Conservation (phyloP, 2,113 vertebrate species). For the Carassius auratus region DNA sequence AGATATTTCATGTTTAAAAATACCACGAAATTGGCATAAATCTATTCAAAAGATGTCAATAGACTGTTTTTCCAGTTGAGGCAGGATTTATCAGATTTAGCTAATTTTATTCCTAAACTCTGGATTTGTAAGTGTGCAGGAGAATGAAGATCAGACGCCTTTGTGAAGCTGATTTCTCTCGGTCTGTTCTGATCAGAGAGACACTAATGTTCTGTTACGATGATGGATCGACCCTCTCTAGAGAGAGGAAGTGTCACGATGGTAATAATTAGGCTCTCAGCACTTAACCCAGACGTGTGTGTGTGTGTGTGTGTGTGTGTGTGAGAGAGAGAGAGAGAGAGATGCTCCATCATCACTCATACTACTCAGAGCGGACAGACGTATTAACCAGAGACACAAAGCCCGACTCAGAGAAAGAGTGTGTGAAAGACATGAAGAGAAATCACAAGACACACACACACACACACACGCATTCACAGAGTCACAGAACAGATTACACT, state of each 20-base stretch:
- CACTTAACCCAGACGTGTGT: not conserved
- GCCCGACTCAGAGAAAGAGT: not conserved
- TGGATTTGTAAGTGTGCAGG: not conserved
- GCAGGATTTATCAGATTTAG: not conserved
- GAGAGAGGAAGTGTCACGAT: conserved; percentile 71
- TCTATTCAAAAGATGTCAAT: not conserved
- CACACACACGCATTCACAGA: not conserved
- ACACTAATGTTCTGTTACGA: conserved; percentile 74
- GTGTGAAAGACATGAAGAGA: conserved; percentile 11
- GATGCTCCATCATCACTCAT: not conserved
- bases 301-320: not conserved
- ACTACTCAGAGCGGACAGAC: conserved; percentile 12
- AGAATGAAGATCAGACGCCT: not conserved
- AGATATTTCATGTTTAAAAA: not conserved
- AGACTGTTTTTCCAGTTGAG: not conserved
- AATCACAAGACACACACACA: not conserved
- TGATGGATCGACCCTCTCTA: conserved; percentile 74
- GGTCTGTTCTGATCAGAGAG: conserved; percentile 57
- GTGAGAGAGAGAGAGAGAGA: not conserved
- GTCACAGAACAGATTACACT: not conserved
- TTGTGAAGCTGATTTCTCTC: not conserved
- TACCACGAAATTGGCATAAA: not conserved
- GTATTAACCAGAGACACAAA: conserved; percentile 6
- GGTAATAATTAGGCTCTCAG: conserved; percentile 77
- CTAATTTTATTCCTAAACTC: not conserved